A percentile compares a stretch with the other conserved stretches of the same genome.
phyloP scores from a whole-genome alignment of 2,113 vertebrate species.

The Atrichornis clamosus region DNA sequence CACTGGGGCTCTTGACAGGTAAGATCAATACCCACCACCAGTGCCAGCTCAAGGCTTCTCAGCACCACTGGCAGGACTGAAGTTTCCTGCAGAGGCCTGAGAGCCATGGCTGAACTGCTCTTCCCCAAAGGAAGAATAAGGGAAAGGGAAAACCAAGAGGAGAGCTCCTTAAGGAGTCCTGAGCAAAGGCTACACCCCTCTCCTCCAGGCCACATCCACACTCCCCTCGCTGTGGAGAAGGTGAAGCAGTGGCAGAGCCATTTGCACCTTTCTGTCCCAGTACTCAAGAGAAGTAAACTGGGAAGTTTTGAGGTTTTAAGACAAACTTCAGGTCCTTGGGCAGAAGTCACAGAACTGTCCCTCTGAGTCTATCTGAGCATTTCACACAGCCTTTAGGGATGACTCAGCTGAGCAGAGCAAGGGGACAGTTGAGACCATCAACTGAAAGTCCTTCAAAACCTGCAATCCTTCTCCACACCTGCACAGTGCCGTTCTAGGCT shows the following conservation, averaged over 20 bases:
- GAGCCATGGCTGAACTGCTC: not conserved
- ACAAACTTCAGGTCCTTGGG: not conserved
- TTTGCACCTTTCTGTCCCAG: not conserved
- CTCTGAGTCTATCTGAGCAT: rapidly evolving
- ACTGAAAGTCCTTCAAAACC: not conserved
- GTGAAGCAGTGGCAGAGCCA: not conserved
- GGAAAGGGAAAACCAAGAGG: not conserved
- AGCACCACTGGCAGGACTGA: not conserved
- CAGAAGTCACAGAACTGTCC: not conserved
- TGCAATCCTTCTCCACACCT: constrained; percentile 9
- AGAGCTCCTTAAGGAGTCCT: not conserved
- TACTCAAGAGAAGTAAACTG: not conserved
- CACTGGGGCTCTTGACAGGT: not conserved
- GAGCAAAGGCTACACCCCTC: not conserved
- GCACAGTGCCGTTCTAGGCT: not conserved
- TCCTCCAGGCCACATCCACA: not conserved
- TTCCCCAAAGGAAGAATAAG: not conserved
- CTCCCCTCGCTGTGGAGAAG: not conserved
- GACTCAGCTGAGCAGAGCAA: not conserved
- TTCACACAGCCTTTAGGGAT: not conserved
- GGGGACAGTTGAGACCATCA: not conserved
- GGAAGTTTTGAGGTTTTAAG: not conserved
- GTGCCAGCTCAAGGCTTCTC: not conserved
- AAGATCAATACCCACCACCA: not conserved
- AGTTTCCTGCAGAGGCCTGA: not conserved